Evolutionary conservation across 1,140 invertebrate genomes (phyloP), one percentile per base, ranked within the genome.

Genomic region (Tetraneura akinire): DNA sequence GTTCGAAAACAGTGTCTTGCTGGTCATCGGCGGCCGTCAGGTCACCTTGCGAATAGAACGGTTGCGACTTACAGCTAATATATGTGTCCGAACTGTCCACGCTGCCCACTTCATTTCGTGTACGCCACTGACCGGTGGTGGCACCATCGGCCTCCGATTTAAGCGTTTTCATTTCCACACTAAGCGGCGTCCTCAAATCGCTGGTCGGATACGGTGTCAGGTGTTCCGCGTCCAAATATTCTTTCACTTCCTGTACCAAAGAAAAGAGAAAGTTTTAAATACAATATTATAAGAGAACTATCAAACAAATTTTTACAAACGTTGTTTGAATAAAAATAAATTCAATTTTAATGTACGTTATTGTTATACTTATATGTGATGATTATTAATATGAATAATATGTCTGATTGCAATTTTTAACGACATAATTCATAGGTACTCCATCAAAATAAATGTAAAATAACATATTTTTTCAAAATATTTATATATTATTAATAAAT

Each of bases 21-120:
- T 23, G 9, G 64, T 80, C 80, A 5, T 71, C 80, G 26, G 66
- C 80, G 26, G 66, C 47, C 3, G 81, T 81, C 16, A 81, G 26
- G 49, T 81, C 81, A 64, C 84, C 87, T 84, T 90, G 88, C 1
- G 94, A 96, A 86, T 92, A 90, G 87, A 93, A 96, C 83, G 94
- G 95, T 88, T 97, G 95, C 82, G 96, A 97, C 88, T 95, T 92
- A 88, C 96, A 98, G 87, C 94, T 96, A 85, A 94, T 94, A 87
- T 95, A 98, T 80, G 96, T 98, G 87, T 97, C 96, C 42, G 92
- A 94, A 83, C 92, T 94, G 84, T 93, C 92, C 57, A 93, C 89
- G 84, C 91, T 93, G 73, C 91, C 91, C 81, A 92, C 86, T 76
- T 93, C 92, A 66, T 83, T 68, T 9, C 74, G 55, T 55, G 68